phyloP scores from a whole-genome alignment of 2,888 invertebrate species.

The Watsonalla binaria region DNA sequence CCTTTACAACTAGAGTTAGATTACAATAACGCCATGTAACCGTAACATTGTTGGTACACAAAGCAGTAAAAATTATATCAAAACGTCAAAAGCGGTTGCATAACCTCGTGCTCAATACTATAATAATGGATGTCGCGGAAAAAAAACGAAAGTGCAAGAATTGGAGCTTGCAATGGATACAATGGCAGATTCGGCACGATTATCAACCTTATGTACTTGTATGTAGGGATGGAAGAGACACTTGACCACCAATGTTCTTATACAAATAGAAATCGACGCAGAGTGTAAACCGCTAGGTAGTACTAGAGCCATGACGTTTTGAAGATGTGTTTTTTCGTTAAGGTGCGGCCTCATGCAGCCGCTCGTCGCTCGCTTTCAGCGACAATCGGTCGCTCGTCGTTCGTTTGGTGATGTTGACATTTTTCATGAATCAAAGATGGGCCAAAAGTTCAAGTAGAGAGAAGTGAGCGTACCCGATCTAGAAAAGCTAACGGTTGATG shows the following conservation, averaged over 20 bases:
- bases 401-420: too few species aligned
- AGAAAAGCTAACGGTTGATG: too few species aligned
- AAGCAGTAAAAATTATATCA: slow-evolving; percentile 76
- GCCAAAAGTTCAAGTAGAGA: too few species aligned
- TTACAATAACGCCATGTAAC: slow-evolving; percentile 15
- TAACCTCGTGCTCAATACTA: slow-evolving; percentile 75
- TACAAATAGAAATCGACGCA: too few species aligned
- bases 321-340: too few species aligned
- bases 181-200: slow-evolving; percentile 63
- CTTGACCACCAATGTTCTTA: neutral
- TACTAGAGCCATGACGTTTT: too few species aligned
- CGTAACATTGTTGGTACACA: slow-evolving; percentile 36
- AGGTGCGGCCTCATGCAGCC: too few species aligned
- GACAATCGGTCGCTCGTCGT: too few species aligned
- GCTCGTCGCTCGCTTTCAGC: too few species aligned
- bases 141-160: slow-evolving; percentile 74
- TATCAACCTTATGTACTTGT: slow-evolving; percentile 21
- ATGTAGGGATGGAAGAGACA: slow-evolving; percentile 2
- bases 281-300: too few species aligned
- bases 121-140: slow-evolving; percentile 74
- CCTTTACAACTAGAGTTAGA: slow-evolving; percentile 13
- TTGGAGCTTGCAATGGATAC: slow-evolving; percentile 69
- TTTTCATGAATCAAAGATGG: too few species aligned
- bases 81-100: slow-evolving; percentile 70
- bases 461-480: too few species aligned